Conservation (phyloP, 2,888 invertebrate species). For the Cartodere bifasciata region DNA sequence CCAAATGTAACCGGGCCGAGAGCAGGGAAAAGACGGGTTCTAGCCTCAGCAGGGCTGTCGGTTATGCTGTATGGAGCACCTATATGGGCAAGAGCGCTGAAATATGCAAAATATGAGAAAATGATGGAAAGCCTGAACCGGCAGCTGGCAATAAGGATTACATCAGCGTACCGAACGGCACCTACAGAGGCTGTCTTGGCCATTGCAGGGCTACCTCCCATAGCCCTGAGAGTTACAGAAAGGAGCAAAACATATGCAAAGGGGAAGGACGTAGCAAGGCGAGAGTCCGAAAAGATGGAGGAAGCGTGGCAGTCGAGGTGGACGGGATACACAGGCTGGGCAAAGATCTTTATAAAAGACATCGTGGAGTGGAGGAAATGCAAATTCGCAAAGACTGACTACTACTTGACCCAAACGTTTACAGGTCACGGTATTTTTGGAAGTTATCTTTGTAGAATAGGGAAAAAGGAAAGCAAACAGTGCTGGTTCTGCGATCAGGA, state of each 20-base stretch:
- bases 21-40: slow-evolving; percentile 4
- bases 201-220: slow-evolving; percentile 10
- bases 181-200: slow-evolving; percentile 11
- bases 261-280: slow-evolving; percentile 1
- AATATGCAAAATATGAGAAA: neutral
- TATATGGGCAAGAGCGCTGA: slow-evolving; percentile 10
- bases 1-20: slow-evolving; percentile 9
- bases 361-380: slow-evolving; percentile 8
- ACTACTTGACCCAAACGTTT: slow-evolving; percentile 10
- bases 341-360: slow-evolving; percentile 7
- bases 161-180: slow-evolving; percentile 10
- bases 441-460: slow-evolving; percentile 7
- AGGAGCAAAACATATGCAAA: slow-evolving; percentile 4
- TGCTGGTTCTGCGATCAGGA: slow-evolving; percentile 8
- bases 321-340: slow-evolving; percentile 4
- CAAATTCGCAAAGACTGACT: slow-evolving; percentile 4
- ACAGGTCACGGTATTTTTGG: slow-evolving; percentile 11
- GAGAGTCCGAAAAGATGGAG: slow-evolving; percentile 3
- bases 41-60: slow-evolving; percentile 9
- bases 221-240: slow-evolving; percentile 12
- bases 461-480: slow-evolving; percentile 2
- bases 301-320: slow-evolving; percentile 10
- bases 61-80: slow-evolving; percentile 14
- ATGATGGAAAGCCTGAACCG: neutral
- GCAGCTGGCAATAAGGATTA: neutral